phyloP scores from a whole-genome alignment of 2,888 invertebrate genomes.

The Andrena haemorrhoa region DNA sequence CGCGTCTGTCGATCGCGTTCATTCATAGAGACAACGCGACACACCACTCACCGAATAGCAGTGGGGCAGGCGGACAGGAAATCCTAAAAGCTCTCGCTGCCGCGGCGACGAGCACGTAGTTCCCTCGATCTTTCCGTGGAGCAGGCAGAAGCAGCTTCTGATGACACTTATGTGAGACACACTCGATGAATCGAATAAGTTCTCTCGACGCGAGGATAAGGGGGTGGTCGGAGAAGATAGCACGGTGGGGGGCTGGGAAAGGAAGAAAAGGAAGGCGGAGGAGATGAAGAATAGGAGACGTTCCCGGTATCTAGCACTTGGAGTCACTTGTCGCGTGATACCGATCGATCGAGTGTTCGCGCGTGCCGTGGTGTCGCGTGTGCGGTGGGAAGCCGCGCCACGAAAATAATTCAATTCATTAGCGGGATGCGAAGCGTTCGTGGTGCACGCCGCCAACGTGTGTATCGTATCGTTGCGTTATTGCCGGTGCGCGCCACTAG shows the following conservation, averaged over 20 bases:
- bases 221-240: neutral
- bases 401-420: constrained; percentile 50
- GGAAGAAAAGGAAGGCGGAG: neutral
- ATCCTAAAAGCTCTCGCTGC: constrained; percentile 39
- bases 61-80: constrained; percentile 4
- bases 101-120: neutral
- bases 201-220: neutral
- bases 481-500: constrained; percentile 39
- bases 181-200: constrained; percentile 25
- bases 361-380: constrained; percentile 52
- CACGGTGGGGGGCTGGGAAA: neutral
- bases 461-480: constrained; percentile 38
- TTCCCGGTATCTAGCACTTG: constrained; percentile 45
- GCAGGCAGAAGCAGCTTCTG: neutral
- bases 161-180: constrained; percentile 48
- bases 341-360: constrained; percentile 60
- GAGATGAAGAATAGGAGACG: neutral
- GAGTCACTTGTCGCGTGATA: constrained; percentile 61
- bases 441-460: constrained; percentile 35
- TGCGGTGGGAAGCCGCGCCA: constrained; percentile 29
- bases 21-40: neutral
- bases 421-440: constrained; percentile 27
- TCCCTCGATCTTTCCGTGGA: constrained; percentile 38
- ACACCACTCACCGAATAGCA: constrained; percentile 44
- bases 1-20: neutral